Conservation (phyloP, 2,113 vertebrate genomes). For the Eupsittula cactorum region DNA sequence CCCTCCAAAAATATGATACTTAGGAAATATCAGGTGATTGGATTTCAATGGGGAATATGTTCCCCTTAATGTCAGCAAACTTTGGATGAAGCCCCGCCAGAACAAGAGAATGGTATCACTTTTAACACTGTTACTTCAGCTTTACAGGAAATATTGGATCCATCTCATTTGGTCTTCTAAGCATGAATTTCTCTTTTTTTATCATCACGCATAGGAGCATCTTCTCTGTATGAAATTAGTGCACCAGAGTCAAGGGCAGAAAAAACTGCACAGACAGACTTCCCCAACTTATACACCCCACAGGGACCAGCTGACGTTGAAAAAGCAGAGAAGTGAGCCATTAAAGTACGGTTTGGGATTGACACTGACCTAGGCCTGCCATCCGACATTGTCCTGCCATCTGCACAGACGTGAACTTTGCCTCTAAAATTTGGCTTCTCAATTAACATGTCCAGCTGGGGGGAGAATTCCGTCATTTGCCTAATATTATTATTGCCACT, state of each 20-base stretch:
- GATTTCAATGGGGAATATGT: not conserved
- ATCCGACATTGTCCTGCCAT: conserved; percentile 90
- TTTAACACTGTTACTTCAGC: not conserved
- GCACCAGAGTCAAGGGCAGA: conserved; percentile 83
- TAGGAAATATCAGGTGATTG: not conserved
- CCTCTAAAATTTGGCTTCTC: conserved; percentile 93
- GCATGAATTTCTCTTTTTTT: not conserved
- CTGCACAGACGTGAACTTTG: conserved; percentile 94
- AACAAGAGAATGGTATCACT: not conserved
- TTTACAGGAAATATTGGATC: not conserved
- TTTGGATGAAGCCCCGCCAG: not conserved
- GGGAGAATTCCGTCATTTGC: conserved; percentile 89
- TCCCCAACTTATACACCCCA: conserved; percentile 67
- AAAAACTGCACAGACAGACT: conserved; percentile 67
- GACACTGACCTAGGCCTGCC: conserved; percentile 89
- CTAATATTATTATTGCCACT: conserved; percentile 89
- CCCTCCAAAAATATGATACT: not conserved
- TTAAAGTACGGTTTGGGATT: conserved; percentile 84
- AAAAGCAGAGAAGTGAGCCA: conserved; percentile 80
- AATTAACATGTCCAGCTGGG: conserved; percentile 98
- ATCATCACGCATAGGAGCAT: not conserved
- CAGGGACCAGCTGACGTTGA: conserved; percentile 78
- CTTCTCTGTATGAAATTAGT: conserved; percentile 66
- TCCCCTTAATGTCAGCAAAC: not conserved
- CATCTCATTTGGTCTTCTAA: not conserved